These are phyloP conservation scores for Acleris laterana DNA, from an alignment of 2,888 invertebrate genomes.

Conservation along the genomic window DNA sequence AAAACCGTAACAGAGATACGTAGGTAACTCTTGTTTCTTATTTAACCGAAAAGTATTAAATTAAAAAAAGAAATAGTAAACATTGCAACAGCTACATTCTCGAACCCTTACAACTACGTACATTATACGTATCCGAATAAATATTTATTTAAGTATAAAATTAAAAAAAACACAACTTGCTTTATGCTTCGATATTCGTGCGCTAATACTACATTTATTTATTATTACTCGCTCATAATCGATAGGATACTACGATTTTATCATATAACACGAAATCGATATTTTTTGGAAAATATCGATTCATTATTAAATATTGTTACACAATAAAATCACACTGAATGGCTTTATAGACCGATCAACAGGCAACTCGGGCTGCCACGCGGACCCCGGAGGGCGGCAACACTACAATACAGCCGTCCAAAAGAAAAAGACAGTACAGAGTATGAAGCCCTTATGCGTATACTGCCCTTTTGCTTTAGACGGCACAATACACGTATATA, in stretches of 20 bases:
- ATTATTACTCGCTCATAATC: slow-evolving; percentile 45
- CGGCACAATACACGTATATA: slow-evolving; percentile 40
- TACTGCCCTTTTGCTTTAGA: no score
- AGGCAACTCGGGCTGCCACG: slow-evolving; percentile 31
- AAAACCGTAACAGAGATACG: no score
- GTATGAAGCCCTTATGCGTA: no score
- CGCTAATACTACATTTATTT: slow-evolving; percentile 52
- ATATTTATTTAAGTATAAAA: slow-evolving; percentile 79
- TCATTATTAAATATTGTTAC: slow-evolving; percentile 32
- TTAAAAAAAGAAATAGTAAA: slow-evolving; percentile 38
- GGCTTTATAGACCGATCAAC: slow-evolving; percentile 36
- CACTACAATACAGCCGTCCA: slow-evolving; percentile 5
- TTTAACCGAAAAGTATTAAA: slow-evolving; percentile 18
- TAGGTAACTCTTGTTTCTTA: no score
- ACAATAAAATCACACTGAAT: slow-evolving; percentile 35
- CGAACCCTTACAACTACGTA: slow-evolving; percentile 62
- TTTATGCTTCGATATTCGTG: slow-evolving; percentile 72
- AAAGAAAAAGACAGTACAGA: no score
- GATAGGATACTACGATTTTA: slow-evolving; percentile 37
- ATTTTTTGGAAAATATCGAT: slow-evolving; percentile 22
- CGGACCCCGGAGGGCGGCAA: not conserved
- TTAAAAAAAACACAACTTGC: slow-evolving; percentile 76
- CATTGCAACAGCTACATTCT: slow-evolving; percentile 30
- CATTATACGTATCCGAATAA: slow-evolving; percentile 75
- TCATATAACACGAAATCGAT: slow-evolving; percentile 32